Percentiles rank a stretch among this genome's conserved stretches.
Conservation (phyloP, 2,888 invertebrate genomes). For the Leptothorax acervorum region DNA sequence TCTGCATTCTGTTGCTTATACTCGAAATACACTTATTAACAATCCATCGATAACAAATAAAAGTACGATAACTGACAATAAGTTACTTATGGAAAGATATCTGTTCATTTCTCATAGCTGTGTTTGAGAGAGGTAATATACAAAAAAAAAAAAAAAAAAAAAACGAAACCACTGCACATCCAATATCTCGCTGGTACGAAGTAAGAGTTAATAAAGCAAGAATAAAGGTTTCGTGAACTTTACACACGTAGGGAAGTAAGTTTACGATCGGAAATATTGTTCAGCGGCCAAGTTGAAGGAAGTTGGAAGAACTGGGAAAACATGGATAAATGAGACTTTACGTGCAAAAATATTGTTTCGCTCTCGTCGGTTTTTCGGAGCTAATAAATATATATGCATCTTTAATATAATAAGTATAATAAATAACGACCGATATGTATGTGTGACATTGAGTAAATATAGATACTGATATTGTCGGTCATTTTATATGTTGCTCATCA, state of each 20-base stretch:
- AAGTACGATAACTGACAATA: neutral
- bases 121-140: neutral
- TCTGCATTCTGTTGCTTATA: neutral
- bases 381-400: neutral
- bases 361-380: neutral
- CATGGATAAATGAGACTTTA: conserved; percentile 1
- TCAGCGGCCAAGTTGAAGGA: neutral
- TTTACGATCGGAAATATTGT: conserved; percentile 6
- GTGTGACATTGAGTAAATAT: neutral
- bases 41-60: conserved; percentile 19
- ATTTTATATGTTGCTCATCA: neutral
- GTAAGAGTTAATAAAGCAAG: conserved; percentile 2
- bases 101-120: neutral
- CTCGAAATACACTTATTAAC: conserved; percentile 2
- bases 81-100: neutral
- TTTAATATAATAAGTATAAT: neutral
- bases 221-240: conserved; percentile 21
- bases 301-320: conserved; percentile 14
- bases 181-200: neutral
- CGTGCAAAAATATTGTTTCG: neutral
- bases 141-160: no score
- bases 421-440: neutral
- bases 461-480: neutral
- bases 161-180: neutral
- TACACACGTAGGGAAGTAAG: neutral